Evolutionary conservation across 1,140 invertebrate species (phyloP).

Genomic region (Apis mellifera): DNA sequence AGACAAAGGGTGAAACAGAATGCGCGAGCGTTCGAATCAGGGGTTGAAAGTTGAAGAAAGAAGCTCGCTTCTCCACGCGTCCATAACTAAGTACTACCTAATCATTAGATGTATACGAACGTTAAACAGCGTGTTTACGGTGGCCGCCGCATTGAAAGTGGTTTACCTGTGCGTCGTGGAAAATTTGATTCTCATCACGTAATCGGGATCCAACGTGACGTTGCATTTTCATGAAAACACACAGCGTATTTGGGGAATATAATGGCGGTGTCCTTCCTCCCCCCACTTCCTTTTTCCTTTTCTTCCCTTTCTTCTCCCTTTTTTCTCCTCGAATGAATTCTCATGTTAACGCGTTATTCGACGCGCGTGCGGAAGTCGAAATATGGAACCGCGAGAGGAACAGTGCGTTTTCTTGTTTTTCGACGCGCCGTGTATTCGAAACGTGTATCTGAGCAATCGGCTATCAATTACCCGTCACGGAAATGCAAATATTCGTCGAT

Average conservation of each 20-base stretch:
- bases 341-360: slow-evolving; percentile 32
- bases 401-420: too few relatives aligned
- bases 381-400: background rate
- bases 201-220: slow-evolving; percentile 54
- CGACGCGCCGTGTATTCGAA: background rate
- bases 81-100: slow-evolving; percentile 17
- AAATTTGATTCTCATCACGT: slow-evolving; percentile 58
- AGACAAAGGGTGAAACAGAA: background rate
- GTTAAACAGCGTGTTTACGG: slow-evolving; percentile 4
- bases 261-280: slow-evolving; percentile 14
- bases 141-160: slow-evolving; percentile 6
- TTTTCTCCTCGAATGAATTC: slow-evolving; percentile 47
- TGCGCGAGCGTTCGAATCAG: too few relatives aligned
- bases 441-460: background rate
- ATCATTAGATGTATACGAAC: slow-evolving; percentile 32
- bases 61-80: background rate
- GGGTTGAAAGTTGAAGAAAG: too few relatives aligned
- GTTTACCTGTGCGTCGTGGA: background rate
- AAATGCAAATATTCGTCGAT: slow-evolving; percentile 12
- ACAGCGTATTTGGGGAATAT: slow-evolving; percentile 54
- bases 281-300: background rate
- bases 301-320: too few relatives aligned
- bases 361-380: background rate
- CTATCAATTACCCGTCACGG: slow-evolving; percentile 13
- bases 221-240: slow-evolving; percentile 61